Conservation (phyloP, 23 tunicate species). For the Ascidia mentula region DNA sequence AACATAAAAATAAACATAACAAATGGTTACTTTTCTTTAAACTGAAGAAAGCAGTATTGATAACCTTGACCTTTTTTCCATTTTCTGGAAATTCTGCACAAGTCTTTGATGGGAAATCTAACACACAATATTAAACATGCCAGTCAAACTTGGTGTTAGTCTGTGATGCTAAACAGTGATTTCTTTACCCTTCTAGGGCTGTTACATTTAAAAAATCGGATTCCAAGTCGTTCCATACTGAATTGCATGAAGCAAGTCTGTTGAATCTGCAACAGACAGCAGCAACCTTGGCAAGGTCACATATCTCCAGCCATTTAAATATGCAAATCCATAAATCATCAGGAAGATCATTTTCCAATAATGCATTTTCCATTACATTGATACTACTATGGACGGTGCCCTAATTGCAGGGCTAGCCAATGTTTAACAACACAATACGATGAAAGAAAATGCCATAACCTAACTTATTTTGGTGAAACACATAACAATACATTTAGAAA, state of each 20-base stretch:
- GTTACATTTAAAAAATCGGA: background rate
- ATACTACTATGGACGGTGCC: too few species aligned
- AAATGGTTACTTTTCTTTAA: background rate
- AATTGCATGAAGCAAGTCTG: background rate
- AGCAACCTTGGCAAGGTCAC: background rate
- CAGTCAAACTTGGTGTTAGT: background rate
- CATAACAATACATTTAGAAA: too few species aligned
- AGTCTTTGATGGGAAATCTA: conserved; percentile 4
- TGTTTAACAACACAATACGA: too few species aligned
- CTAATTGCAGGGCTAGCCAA: too few species aligned
- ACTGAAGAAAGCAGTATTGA: background rate
- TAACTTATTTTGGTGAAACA: too few species aligned
- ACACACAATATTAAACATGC: background rate
- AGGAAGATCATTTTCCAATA: background rate
- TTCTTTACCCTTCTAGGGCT: background rate
- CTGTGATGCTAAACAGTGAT: background rate
- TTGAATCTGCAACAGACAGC: background rate
- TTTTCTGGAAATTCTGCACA: conserved; percentile 7
- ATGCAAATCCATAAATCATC: background rate
- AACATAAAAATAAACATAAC: background rate
- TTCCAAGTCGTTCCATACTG: background rate
- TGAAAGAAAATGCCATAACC: too few species aligned
- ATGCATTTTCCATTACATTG: background rate
- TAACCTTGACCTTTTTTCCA: conserved; percentile 17
- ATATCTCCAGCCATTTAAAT: background rate